Base-by-base conservation (phyloP, 2,797 vertebrate species). In the Microcaecilia unicolor region DNA sequence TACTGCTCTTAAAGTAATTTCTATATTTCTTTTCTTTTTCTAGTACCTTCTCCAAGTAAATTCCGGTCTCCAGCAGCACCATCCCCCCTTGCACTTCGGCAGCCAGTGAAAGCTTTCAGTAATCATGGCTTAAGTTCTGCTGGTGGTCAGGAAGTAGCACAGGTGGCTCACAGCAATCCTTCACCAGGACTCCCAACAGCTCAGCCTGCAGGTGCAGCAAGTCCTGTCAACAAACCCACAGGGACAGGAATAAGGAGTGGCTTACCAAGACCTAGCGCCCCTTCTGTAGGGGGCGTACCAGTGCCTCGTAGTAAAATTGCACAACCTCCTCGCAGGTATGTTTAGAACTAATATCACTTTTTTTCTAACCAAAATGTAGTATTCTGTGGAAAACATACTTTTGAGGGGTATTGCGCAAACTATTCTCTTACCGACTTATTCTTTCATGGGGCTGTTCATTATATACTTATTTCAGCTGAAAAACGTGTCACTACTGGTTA, bases 271-370 rank as follows among this genome's bases (percentile, higher is more conserved):
- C 96, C 93, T 48, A 93, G 88, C 41, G 74, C 81, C 43, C 62
- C 84, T 38, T 70, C 85, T 15, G 46, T 83, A 0, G 90, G 91
- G 51, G 82, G 83, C 27, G 88, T 97, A 67, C 89, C 92, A 64
- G 82, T 94, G 84, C 92, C 94, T 67, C 92, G 94, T 39, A 98
- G 94, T 81, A 98, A 97, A 67, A 83, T 99, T 84, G 92, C 87
- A 63, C 96, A 99, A 47, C 92, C 96, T 45, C 87, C 97, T 48
- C 92, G 93, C 74, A 92, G 94, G 96, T 98, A 71, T 64, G 78
- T 57, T 22, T 22, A 10, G 11, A 15, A 6, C 3, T 8, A 20
- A 12, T 31, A 18, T 17, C 17, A 10, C 20, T 10, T 12, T 37
- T 17, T n/a, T n/a, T n/a, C n/a, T n/a, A n/a, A n/a, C n/a, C n/a